Conservation (phyloP, 2,888 invertebrate genomes). For the Chelonus formosanus region DNA sequence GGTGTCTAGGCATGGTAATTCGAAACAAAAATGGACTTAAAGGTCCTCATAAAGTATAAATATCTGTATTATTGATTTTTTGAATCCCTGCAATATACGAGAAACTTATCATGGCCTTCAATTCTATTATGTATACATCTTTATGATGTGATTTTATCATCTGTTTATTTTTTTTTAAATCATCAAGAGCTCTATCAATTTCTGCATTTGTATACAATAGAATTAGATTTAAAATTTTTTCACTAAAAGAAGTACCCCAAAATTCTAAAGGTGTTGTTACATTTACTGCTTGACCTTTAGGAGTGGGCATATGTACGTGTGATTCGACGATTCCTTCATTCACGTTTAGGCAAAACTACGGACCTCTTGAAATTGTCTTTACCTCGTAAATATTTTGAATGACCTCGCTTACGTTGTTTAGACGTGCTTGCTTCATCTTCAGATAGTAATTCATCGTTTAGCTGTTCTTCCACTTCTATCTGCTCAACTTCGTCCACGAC, state of each 20-base stretch:
- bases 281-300: too few relatives aligned
- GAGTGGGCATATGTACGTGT: too few relatives aligned
- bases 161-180: neutral
- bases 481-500: too few relatives aligned
- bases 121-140: neutral
- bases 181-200: neutral
- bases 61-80: neutral
- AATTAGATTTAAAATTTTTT: conserved; percentile 10
- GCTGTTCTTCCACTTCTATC: too few relatives aligned
- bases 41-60: neutral
- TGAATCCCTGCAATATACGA: conserved; percentile 6
- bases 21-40: conserved; percentile 13
- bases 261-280: neutral
- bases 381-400: too few relatives aligned
- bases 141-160: conserved; percentile 6
- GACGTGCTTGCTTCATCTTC: too few relatives aligned
- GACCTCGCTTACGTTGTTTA: too few relatives aligned
- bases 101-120: conserved; percentile 4
- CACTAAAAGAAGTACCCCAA: conserved; percentile 1
- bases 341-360: too few relatives aligned
- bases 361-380: too few relatives aligned
- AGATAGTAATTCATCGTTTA: too few relatives aligned
- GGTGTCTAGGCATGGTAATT: too few relatives aligned
- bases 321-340: too few relatives aligned
- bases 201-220: conserved; percentile 5